Evolutionary conservation across 2,888 invertebrate species (phyloP), one percentile per base, ranked within the genome.

Genomic region (Dugesia japonica): DNA sequence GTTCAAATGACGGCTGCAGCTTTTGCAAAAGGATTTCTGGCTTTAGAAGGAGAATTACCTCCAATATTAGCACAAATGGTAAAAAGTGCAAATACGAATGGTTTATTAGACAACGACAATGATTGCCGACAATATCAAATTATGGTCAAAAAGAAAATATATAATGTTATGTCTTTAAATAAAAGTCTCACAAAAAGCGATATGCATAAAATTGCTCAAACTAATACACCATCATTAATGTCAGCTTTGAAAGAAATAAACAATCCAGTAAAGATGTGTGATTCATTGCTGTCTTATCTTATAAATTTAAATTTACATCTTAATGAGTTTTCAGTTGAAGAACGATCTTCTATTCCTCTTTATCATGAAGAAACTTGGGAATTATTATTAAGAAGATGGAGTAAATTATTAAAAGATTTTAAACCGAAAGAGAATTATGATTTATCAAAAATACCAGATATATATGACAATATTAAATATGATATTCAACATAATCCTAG

Each of bases 1-100:
- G 98, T 99, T 0, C 98, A 99, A 86, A 98, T 98, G 95, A 99
- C 98, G 0, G 98, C 98, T 0, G 98, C 98, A 0, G 98, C 98
- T 0, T 99, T 99, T 85, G 94, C 98, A 0, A 17, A 79, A 79
- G 98, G 98, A 0, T 87, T 99, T 31, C 87, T 99, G 9, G 98
- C 98, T 0, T 84, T 99, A 74, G 98, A 99, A 85, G 98, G 98
- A 0, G 97, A 99, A 85, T 87, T 99, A 42, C 95, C 98, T 0
- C 98, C 98, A 0, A 99, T 99, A 83, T 86, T 99, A 72, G 97
- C 97, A 74, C 98, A 98, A 86, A 98, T 87, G 97, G 97, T 99
- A 42, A 98, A 98, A 84, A 94, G 94, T 79, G 97, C 80, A 83
- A 97, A 98, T 83, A 99, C 97, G 0, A 97, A 88, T 81, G 88